Percentiles rank a stretch among this genome's conserved stretches.
These are phyloP conservation scores for Mus caroli DNA, from an alignment of 2,797 vertebrate species.

Conservation along the genomic window DNA sequence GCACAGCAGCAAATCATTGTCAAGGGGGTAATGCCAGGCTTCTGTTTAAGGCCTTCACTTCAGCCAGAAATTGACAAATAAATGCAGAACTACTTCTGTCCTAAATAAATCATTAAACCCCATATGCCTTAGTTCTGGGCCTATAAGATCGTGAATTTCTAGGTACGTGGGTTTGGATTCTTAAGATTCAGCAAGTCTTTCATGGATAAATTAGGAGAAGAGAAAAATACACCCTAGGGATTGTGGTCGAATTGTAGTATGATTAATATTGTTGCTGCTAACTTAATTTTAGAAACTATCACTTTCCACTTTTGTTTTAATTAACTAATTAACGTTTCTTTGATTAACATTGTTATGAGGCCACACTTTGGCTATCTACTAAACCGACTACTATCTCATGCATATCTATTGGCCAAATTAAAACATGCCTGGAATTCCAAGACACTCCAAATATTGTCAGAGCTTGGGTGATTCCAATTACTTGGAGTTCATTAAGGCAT, in stretches of 20 bases:
- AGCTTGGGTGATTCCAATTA: slow-evolving; percentile 29
- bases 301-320: slow-evolving; percentile 72
- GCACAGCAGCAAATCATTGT: slow-evolving; percentile 82
- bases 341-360: slow-evolving; percentile 55
- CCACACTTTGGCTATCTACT: slow-evolving; percentile 32
- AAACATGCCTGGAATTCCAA: slow-evolving; percentile 47
- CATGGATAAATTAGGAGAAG: neutral
- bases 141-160: slow-evolving; percentile 66
- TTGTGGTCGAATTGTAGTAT: slow-evolving; percentile 54
- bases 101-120: slow-evolving; percentile 83
- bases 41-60: slow-evolving; percentile 81
- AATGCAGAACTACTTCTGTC: slow-evolving; percentile 74
- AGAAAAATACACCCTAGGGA: slow-evolving; percentile 44
- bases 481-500: neutral
- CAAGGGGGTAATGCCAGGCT: slow-evolving; percentile 84
- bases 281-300: slow-evolving; percentile 74
- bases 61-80: slow-evolving; percentile 81
- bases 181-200: slow-evolving; percentile 36
- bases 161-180: neutral
- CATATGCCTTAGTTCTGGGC: slow-evolving; percentile 70
- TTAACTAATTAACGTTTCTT: slow-evolving; percentile 70
- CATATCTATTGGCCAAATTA: neutral
- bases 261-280: neutral
- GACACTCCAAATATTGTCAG: neutral
- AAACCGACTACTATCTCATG: slow-evolving; percentile 25